phyloP scores from a whole-genome alignment of 64 coral and sea anemone species.

The Trachythela sp. region DNA sequence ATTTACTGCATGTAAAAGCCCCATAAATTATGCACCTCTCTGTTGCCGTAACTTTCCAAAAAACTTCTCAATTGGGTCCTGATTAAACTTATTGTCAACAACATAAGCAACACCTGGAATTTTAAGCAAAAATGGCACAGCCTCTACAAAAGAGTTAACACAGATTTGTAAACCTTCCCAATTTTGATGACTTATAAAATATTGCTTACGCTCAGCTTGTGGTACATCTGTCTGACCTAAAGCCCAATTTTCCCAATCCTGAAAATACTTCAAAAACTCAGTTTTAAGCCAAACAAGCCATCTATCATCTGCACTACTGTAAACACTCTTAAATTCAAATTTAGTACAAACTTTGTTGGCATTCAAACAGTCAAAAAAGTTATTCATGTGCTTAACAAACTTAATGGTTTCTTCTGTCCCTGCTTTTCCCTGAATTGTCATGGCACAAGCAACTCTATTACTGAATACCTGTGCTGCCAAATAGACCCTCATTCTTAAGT shows the following conservation, averaged over 20 bases:
- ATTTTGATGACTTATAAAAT: conserved; percentile 48
- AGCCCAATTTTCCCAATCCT: not conserved
- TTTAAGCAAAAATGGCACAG: conserved; percentile 20
- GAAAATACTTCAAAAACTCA: not conserved
- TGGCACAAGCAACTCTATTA: conserved; percentile 21
- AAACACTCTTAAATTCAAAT: too few species aligned
- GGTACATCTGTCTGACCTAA: not conserved
- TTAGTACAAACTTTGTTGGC: conserved; percentile 24
- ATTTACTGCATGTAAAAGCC: conserved; percentile 21
- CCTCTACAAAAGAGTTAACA: conserved; percentile 50
- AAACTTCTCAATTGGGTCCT: conserved; percentile 26
- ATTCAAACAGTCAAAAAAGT: conserved; percentile 49
- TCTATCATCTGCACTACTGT: too few species aligned
- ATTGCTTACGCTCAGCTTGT: not conserved
- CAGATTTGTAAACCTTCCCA: conserved; percentile 49
- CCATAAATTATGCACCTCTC: conserved; percentile 12
- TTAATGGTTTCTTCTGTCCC: conserved; percentile 38
- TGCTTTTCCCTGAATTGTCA: conserved; percentile 22
- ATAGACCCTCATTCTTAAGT: too few species aligned
- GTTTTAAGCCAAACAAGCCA: too few species aligned
- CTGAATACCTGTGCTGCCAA: too few species aligned
- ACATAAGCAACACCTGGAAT: conserved; percentile 37
- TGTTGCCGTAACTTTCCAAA: not conserved
- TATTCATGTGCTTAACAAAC: conserved; percentile 49
- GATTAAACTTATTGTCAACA: conserved; percentile 27